Evolutionary conservation across 2,888 invertebrate genomes (phyloP).

Genomic region (Itoplectis maculator): DNA sequence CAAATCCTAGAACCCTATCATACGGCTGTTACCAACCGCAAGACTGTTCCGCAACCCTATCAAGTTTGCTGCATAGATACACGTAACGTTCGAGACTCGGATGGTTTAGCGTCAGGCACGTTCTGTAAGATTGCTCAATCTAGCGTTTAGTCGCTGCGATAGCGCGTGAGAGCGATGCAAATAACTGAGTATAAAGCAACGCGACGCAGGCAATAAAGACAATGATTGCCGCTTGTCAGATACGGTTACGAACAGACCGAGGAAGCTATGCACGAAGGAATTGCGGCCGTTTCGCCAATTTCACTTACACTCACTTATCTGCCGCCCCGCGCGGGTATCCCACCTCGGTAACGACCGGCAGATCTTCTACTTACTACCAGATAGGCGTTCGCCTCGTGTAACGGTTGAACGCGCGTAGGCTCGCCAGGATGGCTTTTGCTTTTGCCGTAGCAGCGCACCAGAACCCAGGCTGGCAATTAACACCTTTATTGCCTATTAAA

Average conservation of each 20-base stretch:
- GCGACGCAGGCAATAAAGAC: neutral
- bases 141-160: neutral
- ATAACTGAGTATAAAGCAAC: too few relatives aligned
- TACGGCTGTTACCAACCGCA: too few relatives aligned
- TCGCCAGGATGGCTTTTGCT: conserved; percentile 18
- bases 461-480: conserved; percentile 40
- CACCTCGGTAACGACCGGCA: conserved; percentile 16
- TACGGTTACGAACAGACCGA: neutral
- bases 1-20: too few relatives aligned
- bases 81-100: too few relatives aligned
- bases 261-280: conserved; percentile 15
- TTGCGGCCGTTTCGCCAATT: conserved; percentile 35
- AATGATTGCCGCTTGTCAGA: conserved; percentile 16
- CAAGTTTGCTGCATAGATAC: too few relatives aligned
- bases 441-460: conserved; percentile 15
- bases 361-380: conserved; percentile 36
- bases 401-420: conserved; percentile 8
- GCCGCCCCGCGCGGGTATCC: too few relatives aligned
- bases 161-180: neutral
- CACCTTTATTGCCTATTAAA: conserved; percentile 50
- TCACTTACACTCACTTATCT: conserved; percentile 21
- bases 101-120: too few relatives aligned
- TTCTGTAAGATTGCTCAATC: too few relatives aligned
- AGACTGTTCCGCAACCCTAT: too few relatives aligned
- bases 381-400: conserved; percentile 1